Percentiles rank a stretch among this genome's conserved stretches.
These are phyloP conservation scores for Potamarius usumacintae DNA, from an alignment of 2,113 vertebrate genomes.

Conservation along the genomic window DNA sequence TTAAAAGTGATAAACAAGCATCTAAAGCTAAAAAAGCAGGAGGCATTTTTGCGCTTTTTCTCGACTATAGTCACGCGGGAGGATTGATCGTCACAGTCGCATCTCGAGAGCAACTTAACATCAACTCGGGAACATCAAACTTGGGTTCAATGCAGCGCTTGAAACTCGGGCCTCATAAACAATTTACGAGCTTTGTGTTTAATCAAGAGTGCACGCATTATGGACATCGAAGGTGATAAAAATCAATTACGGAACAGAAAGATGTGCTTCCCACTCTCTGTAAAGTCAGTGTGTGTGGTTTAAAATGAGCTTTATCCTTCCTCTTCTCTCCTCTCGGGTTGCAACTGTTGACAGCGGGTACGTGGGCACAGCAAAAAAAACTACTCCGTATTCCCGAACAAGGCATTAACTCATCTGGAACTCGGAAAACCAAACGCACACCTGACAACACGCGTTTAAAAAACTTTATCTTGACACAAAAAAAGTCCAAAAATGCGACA, in stretches of 20 bases:
- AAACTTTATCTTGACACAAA: neutral
- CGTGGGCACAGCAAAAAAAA: conserved; percentile 44
- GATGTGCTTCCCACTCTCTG: conserved; percentile 50
- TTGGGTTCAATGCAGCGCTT: neutral
- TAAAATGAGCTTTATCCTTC: conserved; percentile 47
- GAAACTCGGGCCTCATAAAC: neutral
- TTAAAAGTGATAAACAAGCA: conserved; percentile 87
- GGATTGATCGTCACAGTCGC: conserved; percentile 11
- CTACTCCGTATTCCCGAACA: conserved; percentile 42
- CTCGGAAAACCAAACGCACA: conserved; percentile 9
- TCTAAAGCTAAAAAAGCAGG: conserved; percentile 80
- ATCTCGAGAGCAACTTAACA: conserved; percentile 13
- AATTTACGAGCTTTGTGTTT: conserved; percentile 17
- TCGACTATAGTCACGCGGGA: neutral
- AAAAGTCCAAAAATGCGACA: conserved; percentile 57
- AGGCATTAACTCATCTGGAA: conserved; percentile 30
- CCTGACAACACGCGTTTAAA: neutral
- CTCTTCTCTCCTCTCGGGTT: conserved; percentile 34
- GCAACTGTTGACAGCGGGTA: conserved; percentile 44
- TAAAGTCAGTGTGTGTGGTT: conserved; percentile 31
- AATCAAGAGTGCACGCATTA: conserved; percentile 22
- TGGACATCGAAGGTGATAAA: conserved; percentile 25
- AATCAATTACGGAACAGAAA: conserved; percentile 44
- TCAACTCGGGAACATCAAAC: neutral
- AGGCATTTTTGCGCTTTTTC: conserved; percentile 61